Base-by-base conservation (phyloP, 2,113 vertebrate genomes). In the Rhineura floridana region DNA sequence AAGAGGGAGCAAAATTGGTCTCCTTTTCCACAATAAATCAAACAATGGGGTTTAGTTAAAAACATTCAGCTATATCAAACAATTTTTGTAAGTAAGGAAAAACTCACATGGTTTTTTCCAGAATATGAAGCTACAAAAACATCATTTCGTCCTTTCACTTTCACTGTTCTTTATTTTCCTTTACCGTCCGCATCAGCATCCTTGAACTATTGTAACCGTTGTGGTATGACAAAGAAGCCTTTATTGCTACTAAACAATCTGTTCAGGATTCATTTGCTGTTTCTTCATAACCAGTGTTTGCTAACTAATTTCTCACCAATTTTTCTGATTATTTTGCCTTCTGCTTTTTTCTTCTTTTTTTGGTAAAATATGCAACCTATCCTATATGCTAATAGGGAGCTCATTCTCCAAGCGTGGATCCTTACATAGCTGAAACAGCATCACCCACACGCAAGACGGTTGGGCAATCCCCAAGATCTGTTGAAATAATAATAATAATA, bases 241-340 rank as follows among this genome's bases (percentile, higher is more conserved):
- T 92, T 90, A 36, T 42, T 78, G 1, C n/a, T 42, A 55, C 21
- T 50, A 84, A 88, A 76, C 0, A 4, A 84, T 5, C 62, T n/a
- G 0, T 3, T 39, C 90, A 88, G 87, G 78, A n/a, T 78, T 19
- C 11, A 76, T 63, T 1, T 59, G 9, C 81, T 63, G 5, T 77
- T 89, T 79, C 80, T 89, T 89, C 65, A 76, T 6, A 67, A 36
- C 11, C 52, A 19, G 63, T 39, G 0, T 36, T 85, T 55, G 23
- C 0, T 90, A 91, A 86, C 7, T 88, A 65, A 81, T 88, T 90
- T 36, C 39, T 52, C 75, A 76, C 59, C 15, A 55, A 70, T 83
- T 39, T 23, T 52, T 6, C 28, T n/a, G 39, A 85, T 76, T 63
- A 42, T 42, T 69, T 42, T 50, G 1, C 6, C 2, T 15, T 84